Conservation (phyloP, 2,888 invertebrate genomes). For the Sarcophaga carnaria region DNA sequence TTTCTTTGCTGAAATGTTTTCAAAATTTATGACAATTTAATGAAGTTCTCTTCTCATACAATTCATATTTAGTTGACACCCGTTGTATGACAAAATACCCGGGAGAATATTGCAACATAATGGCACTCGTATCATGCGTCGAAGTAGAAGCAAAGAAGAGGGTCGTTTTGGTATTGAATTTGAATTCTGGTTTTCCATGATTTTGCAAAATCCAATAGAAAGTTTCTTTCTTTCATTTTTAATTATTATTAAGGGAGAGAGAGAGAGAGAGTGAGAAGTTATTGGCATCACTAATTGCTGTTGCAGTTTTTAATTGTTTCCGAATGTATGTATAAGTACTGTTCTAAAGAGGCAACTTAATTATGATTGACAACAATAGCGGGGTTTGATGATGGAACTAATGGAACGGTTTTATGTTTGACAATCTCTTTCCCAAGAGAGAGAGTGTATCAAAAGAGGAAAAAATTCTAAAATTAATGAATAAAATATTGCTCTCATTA, state of each 20-base stretch:
- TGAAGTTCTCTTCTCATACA: constrained; percentile 46
- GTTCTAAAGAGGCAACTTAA: constrained; percentile 75
- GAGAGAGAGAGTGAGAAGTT: constrained; percentile 15
- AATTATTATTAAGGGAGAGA: constrained; percentile 15
- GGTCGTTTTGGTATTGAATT: neutral
- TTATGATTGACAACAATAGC: constrained; percentile 80
- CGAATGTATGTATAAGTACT: neutral
- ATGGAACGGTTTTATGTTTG: constrained; percentile 26
- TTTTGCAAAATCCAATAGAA: constrained; percentile 56
- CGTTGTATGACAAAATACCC: neutral
- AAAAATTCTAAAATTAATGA: neutral
- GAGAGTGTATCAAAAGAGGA: neutral
- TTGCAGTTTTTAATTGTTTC: constrained; percentile 47
- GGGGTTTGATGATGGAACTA: constrained; percentile 53
- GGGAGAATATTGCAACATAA: constrained; percentile 47
- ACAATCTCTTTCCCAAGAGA: neutral
- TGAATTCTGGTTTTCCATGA: constrained; percentile 27
- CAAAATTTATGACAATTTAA: constrained; percentile 70
- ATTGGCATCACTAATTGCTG: constrained; percentile 64
- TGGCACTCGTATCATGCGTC: no score
- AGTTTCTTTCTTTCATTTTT: no score
- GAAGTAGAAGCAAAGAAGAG: neutral
- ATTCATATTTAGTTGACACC: neutral
- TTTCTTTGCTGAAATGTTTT: constrained; percentile 53
- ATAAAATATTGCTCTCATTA: neutral